These are phyloP conservation scores for Peromyscus melanophrys DNA, from an alignment of 2,797 vertebrate genomes.

Conservation along the genomic window DNA sequence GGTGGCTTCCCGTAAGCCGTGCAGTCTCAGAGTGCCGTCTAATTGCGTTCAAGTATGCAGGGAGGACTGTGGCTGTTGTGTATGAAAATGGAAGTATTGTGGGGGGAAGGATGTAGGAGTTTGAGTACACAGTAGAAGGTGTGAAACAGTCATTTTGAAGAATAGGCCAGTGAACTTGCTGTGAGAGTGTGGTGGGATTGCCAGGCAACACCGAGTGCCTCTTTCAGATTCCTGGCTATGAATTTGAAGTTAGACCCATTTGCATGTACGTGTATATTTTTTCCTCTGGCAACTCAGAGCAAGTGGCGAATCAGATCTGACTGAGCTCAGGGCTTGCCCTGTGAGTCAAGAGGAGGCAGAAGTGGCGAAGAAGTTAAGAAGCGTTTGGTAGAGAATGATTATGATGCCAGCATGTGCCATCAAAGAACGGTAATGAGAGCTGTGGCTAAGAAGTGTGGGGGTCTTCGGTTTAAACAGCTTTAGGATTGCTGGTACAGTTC, in stretches of 20 bases:
- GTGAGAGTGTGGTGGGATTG: not conserved
- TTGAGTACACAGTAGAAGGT: conserved; percentile 50
- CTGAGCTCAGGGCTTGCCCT: not conserved
- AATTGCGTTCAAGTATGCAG: not conserved
- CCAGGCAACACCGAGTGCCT: conserved; percentile 44
- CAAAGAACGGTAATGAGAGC: not conserved
- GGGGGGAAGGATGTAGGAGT: conserved; percentile 13
- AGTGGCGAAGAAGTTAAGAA: not conserved
- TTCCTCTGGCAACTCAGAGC: not conserved
- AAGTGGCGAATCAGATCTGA: not conserved
- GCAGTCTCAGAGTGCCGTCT: not conserved
- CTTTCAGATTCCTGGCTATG: conserved; percentile 20
- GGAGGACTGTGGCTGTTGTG: conserved; percentile 29
- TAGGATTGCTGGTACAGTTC: not conserved
- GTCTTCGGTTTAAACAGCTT: not conserved
- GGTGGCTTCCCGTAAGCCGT: not conserved
- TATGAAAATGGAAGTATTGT: not conserved
- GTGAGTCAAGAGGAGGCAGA: conserved; percentile 4
- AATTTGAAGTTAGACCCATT: conserved; percentile 21
- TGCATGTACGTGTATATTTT: not conserved
- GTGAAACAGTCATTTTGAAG: conserved; percentile 49
- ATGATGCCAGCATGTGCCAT: not conserved
- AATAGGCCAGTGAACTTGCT: not conserved
- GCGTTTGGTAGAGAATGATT: too few relatives aligned
- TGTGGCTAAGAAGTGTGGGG: not conserved